Percentiles rank a stretch among this genome's conserved stretches.
These are phyloP conservation scores for Catharus fuscescens DNA, from an alignment of 2,113 vertebrate genomes.

Conservation along the genomic window DNA sequence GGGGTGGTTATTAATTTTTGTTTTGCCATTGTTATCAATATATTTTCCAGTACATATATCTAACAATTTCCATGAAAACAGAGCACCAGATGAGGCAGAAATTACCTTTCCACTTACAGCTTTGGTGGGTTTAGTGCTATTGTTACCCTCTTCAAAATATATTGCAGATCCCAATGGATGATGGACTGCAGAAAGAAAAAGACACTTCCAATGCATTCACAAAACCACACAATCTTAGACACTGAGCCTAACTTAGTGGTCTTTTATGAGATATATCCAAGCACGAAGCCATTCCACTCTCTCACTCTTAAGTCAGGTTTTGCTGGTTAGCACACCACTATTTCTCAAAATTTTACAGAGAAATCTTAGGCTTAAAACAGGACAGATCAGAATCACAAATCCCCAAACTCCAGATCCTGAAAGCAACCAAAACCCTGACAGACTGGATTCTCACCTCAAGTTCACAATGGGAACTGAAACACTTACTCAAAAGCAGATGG, in stretches of 20 bases:
- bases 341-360: background rate
- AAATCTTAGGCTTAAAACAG: background rate
- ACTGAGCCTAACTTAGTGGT: background rate
- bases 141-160: background rate
- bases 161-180: background rate
- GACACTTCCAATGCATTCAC: background rate
- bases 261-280: background rate
- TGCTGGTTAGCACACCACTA: background rate
- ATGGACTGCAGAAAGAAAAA: background rate
- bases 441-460: background rate
- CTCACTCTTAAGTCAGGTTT: background rate
- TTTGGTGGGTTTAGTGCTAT: background rate
- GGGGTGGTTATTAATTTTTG: background rate
- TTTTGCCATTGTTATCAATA: background rate
- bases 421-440: background rate
- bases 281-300: background rate
- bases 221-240: background rate
- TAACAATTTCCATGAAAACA: background rate
- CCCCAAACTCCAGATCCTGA: background rate
- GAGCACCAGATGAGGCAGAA: background rate
- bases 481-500: background rate
- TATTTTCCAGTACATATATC: background rate
- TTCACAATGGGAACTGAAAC: background rate
- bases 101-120: background rate
- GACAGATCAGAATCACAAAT: background rate